These are phyloP conservation scores for Acanthisitta chloris DNA, from an alignment of 2,113 vertebrate species.

Conservation along the genomic window DNA sequence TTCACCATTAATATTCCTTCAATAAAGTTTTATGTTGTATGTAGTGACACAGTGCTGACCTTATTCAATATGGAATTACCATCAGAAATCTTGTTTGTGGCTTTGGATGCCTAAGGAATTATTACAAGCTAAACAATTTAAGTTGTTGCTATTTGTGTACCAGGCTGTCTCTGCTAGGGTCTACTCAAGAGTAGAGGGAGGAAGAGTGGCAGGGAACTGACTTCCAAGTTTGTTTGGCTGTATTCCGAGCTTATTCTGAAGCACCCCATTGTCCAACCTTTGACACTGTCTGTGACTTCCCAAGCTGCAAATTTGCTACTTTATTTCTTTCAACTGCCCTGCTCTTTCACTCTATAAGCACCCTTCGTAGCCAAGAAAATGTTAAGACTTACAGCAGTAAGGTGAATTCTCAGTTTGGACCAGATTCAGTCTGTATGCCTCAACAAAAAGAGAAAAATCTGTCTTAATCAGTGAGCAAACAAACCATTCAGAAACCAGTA, in stretches of 20 bases:
- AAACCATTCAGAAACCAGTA: neutral
- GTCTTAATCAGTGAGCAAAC: neutral
- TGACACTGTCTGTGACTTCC: neutral
- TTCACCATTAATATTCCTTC: neutral
- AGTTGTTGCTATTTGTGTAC: neutral
- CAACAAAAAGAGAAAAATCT: neutral
- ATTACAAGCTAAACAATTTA: neutral
- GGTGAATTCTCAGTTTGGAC: neutral
- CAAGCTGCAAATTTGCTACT: neutral
- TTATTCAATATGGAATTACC: neutral
- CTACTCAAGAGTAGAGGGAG: neutral
- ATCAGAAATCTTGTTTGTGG: neutral
- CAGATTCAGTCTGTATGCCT: neutral
- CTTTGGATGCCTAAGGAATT: neutral
- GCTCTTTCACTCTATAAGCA: neutral
- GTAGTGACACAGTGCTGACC: neutral
- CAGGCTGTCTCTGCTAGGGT: neutral
- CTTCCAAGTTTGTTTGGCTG: neutral
- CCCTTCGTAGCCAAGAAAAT: neutral
- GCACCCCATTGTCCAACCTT: neutral
- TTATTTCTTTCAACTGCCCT: neutral
- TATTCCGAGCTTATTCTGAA: neutral
- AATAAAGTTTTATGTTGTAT: neutral
- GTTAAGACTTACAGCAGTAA: neutral
- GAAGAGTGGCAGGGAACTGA: neutral